Percentiles rank a stretch among this genome's conserved stretches.
phyloP scores from a whole-genome alignment of 2,888 invertebrate genomes.

The Gastrophysa polygoni region DNA sequence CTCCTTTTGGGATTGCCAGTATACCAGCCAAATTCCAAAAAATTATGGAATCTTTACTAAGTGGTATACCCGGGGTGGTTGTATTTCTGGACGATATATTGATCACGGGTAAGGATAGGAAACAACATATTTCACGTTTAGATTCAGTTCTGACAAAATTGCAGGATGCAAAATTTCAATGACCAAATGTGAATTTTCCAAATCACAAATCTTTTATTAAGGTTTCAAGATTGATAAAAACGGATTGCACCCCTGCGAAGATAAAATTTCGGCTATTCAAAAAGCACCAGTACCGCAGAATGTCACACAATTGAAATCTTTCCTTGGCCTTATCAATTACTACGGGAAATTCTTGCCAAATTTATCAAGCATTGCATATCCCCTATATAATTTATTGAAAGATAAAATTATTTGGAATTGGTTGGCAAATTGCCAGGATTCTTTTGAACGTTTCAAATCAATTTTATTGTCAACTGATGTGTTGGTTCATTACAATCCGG shows the following conservation, averaged over 20 bases:
- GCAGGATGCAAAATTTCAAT: slow-evolving; percentile 14
- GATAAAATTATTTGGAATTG: background rate
- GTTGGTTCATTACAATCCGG: slow-evolving; percentile 26
- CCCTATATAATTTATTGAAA: slow-evolving; percentile 25
- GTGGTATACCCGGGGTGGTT: slow-evolving; percentile 15
- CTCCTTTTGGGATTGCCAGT: slow-evolving; percentile 24
- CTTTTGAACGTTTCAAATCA: slow-evolving; percentile 7
- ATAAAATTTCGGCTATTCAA: slow-evolving; percentile 18
- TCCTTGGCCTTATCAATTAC: slow-evolving; percentile 29
- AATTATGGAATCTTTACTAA: slow-evolving; percentile 21
- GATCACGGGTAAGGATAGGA: slow-evolving; percentile 11
- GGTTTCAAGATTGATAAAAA: background rate
- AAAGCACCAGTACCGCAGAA: slow-evolving; percentile 19
- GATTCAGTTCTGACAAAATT: slow-evolving; percentile 6
- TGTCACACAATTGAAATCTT: slow-evolving; percentile 27
- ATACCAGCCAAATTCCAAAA: slow-evolving; percentile 23
- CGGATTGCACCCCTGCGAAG: slow-evolving; percentile 29
- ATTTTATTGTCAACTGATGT: slow-evolving; percentile 14
- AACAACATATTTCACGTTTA: slow-evolving; percentile 9
- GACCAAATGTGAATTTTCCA: slow-evolving; percentile 12
- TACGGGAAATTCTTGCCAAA: slow-evolving; percentile 30
- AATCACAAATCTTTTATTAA: background rate
- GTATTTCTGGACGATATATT: slow-evolving; percentile 22
- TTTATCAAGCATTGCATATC: slow-evolving; percentile 22
- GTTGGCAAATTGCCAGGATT: background rate